phyloP scores from a whole-genome alignment of 2,113 vertebrate genomes.

The Equus quagga region DNA sequence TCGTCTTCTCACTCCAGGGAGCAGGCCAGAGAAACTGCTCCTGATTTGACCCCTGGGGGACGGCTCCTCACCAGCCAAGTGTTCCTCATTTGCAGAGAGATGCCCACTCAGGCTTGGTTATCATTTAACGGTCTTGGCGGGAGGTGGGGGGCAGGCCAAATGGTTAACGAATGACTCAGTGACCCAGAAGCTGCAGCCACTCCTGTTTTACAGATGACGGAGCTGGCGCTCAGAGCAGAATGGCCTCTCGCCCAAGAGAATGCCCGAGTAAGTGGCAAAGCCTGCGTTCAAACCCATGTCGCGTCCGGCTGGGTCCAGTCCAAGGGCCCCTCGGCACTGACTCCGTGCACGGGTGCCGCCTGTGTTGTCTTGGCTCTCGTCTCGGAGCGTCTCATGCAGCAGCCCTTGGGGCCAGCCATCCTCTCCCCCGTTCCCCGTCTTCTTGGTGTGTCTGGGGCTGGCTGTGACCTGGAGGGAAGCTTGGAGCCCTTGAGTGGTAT shows the following conservation, averaged over 20 bases:
- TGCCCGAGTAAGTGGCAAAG: background rate
- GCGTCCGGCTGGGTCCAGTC: too few relatives aligned
- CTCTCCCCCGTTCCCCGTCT: background rate
- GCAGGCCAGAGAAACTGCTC: background rate
- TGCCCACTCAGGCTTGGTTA: background rate
- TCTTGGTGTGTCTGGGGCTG: background rate
- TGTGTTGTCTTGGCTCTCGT: background rate
- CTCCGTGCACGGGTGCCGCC: background rate
- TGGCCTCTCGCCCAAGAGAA: background rate
- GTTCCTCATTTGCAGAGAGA: background rate
- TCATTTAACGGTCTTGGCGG: background rate
- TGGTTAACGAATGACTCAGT: background rate
- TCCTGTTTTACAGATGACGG: background rate
- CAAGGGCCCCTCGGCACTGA: rapidly evolving
- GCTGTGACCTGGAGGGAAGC: background rate
- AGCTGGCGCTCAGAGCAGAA: background rate
- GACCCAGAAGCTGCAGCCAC: too few relatives aligned
- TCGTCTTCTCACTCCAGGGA: background rate
- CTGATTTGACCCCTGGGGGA: background rate
- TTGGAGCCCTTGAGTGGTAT: too few relatives aligned
- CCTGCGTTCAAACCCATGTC: background rate
- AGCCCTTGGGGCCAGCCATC: background rate
- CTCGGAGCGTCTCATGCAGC: background rate
- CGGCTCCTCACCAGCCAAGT: background rate
- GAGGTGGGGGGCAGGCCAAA: too few relatives aligned